These are phyloP conservation scores for Umimayanthus chanpuru DNA, from an alignment of 92 coral and sea anemone genomes.

Conservation along the genomic window DNA sequence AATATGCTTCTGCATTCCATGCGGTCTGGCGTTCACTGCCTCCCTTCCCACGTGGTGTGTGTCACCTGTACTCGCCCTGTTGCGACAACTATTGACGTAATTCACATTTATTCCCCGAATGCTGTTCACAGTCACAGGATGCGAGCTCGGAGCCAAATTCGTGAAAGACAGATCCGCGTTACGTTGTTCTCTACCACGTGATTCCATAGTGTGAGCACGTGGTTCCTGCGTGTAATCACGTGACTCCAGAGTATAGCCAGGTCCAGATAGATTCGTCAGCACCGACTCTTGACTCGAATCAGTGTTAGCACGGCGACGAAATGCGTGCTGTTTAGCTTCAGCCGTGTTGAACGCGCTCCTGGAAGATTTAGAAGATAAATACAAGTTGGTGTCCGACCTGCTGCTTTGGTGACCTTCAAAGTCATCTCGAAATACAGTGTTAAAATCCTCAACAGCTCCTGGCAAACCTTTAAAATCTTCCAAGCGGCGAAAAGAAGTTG, in stretches of 20 bases:
- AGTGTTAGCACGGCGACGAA: constrained; percentile 38
- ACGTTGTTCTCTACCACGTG: constrained; percentile 51
- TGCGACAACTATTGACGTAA: constrained; percentile 41
- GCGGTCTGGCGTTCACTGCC: constrained; percentile 34
- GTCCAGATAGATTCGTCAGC: not conserved
- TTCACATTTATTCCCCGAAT: constrained; percentile 69
- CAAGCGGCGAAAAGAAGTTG: not conserved
- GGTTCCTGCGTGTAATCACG: not conserved
- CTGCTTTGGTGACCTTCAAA: not conserved
- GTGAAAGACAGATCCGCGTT: constrained; percentile 49
- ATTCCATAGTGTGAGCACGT: constrained; percentile 18
- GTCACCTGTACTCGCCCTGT: constrained; percentile 29
- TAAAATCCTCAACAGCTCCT: not conserved
- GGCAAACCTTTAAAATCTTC: not conserved
- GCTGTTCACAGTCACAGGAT: constrained; percentile 80
- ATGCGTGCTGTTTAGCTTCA: not conserved
- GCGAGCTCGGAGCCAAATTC: constrained; percentile 59
- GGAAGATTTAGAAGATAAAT: constrained; percentile 20
- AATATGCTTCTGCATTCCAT: constrained; percentile 38
- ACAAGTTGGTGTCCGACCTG: constrained; percentile 32
- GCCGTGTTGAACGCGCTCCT: not conserved
- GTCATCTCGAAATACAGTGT: not conserved
- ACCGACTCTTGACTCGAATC: constrained; percentile 12
- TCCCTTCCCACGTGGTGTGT: constrained; percentile 19
- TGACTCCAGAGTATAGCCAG: not conserved